These are phyloP conservation scores for Incurvaria masculella DNA, from an alignment of 2,888 invertebrate species.

Conservation along the genomic window DNA sequence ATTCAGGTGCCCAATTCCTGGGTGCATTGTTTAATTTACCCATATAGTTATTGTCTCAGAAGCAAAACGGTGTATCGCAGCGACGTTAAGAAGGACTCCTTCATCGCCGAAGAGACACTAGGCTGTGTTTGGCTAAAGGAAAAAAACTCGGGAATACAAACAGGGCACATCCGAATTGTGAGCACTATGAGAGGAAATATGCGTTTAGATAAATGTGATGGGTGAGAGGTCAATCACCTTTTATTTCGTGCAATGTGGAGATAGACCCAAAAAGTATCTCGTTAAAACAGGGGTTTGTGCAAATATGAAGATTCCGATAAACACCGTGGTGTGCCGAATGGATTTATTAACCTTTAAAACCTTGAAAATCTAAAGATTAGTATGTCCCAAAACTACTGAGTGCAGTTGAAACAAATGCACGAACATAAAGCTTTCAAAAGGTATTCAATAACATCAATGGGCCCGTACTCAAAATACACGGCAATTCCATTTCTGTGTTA, in stretches of 20 bases:
- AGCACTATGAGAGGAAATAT: not conserved
- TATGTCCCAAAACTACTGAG: too few relatives aligned
- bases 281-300: too few relatives aligned
- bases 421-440: not conserved
- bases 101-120: slow-evolving; percentile 33
- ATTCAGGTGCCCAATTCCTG: slow-evolving; percentile 3
- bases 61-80: not conserved
- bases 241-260: too few relatives aligned
- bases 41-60: not conserved
- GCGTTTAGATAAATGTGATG: not conserved
- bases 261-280: too few relatives aligned
- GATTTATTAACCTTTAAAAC: too few relatives aligned
- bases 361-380: too few relatives aligned
- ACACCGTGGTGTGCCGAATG: too few relatives aligned
- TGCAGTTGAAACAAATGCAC: slow-evolving; percentile 13
- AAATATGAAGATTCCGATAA: too few relatives aligned
- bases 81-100: slow-evolving; percentile 33
- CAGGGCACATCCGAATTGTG: slow-evolving; percentile 6
- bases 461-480: slow-evolving; percentile 4
- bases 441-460: slow-evolving; percentile 14
- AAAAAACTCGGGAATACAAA: slow-evolving; percentile 3
- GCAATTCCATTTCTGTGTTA: not conserved
- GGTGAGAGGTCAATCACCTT: not conserved
- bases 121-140: not conserved
- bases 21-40: slow-evolving; percentile 5